phyloP scores from a whole-genome alignment of 1,140 invertebrate species.

The Cherax destructor region DNA sequence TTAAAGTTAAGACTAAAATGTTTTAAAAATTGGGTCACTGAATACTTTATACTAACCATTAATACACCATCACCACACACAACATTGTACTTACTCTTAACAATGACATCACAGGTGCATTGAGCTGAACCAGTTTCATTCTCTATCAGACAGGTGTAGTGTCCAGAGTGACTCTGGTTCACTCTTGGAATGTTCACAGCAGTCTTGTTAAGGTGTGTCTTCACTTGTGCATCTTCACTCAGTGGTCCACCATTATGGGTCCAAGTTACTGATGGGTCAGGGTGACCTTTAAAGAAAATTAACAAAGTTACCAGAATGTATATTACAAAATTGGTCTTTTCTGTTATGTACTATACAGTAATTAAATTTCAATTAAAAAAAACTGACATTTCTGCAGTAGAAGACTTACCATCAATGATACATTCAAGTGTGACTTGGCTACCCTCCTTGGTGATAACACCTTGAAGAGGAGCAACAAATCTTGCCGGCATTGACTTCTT shows the following conservation, averaged over 20 bases:
- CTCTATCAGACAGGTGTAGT: conserved; percentile 89
- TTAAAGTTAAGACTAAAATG: no score
- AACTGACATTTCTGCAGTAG: no score
- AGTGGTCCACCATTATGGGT: conserved; percentile 80
- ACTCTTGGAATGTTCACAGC: conserved; percentile 61
- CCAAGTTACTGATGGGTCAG: conserved; percentile 84
- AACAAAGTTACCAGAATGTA: not conserved
- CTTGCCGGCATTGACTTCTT: conserved; percentile 81
- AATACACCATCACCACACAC: not conserved
- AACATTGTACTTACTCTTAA: conserved; percentile 82
- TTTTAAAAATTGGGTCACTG: no score
- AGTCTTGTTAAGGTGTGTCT: conserved; percentile 60
- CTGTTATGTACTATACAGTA: no score
- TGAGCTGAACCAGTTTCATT: conserved; percentile 84
- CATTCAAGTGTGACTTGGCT: conserved; percentile 83
- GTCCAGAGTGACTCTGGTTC: conserved; percentile 80
- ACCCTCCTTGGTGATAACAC: conserved; percentile 86
- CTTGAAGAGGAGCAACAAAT: conserved; percentile 83
- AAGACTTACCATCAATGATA: conserved; percentile 82
- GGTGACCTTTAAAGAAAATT: conserved; percentile 77
- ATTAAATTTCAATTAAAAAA: no score
- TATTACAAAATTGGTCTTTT: not conserved
- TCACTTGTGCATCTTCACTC: conserved; percentile 32
- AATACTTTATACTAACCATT: not conserved
- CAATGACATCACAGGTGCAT: conserved; percentile 83